A percentile compares a stretch with the other conserved stretches of the same genome.
These are phyloP conservation scores for Oceanites oceanicus DNA, from an alignment of 2,113 vertebrate species.

Conservation along the genomic window DNA sequence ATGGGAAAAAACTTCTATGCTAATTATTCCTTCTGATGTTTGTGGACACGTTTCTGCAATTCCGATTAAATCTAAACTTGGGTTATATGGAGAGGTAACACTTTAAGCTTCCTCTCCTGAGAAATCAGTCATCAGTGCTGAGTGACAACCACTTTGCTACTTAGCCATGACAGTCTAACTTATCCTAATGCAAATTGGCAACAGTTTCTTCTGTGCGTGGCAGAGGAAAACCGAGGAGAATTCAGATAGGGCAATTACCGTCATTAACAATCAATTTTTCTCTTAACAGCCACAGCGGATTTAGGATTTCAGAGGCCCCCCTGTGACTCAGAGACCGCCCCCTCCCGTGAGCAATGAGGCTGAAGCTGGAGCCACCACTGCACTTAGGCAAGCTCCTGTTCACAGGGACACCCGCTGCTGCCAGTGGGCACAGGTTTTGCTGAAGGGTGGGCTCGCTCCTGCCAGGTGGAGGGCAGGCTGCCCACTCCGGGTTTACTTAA, in stretches of 20 bases:
- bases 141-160: conserved; percentile 24
- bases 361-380: background rate
- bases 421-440: background rate
- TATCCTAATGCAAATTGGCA: conserved; percentile 48
- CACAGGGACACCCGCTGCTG: background rate
- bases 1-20: background rate
- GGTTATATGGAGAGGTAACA: background rate
- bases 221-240: conserved; percentile 1
- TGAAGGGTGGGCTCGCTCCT: background rate
- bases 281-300: background rate
- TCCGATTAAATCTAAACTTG: conserved; percentile 13
- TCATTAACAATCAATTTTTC: conserved; percentile 49
- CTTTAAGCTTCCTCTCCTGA: conserved; percentile 14
- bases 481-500: background rate
- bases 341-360: background rate
- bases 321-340: background rate
- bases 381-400: background rate
- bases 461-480: background rate
- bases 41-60: background rate
- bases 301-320: background rate
- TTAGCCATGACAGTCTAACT: conserved; percentile 48
- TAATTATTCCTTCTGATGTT: conserved; percentile 18
- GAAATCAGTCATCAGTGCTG: background rate
- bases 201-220: background rate
- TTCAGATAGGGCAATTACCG: conserved; percentile 44